Base-by-base conservation (phyloP, 2,797 vertebrate species). In the Acipenser ruthenus region DNA sequence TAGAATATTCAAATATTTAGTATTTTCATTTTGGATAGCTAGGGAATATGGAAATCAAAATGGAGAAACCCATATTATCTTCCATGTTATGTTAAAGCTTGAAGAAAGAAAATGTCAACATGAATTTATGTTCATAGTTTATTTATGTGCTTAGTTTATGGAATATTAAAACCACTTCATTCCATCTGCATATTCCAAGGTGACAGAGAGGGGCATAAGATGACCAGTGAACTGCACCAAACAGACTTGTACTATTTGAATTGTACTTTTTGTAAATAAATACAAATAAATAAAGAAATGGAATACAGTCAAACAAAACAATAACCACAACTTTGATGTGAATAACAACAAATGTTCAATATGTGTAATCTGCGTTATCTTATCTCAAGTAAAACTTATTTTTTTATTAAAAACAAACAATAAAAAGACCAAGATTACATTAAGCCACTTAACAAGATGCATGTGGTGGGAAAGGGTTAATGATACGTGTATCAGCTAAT, bases 401-500 rank as follows among this genome's bases (percentile, higher is more conserved):
- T 37, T 37, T 37, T 37, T 4, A 4, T 37, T 37, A 37, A 37
- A 37, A 37, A 37, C 13, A 9, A 23, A 58, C 2, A 6, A 62
- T 6, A 70, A 47, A 59, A 65, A 47, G 49, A 60, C 70, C 70
- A 49, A 70, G 50, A 79, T 76, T 74, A 11, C 75, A 78, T 80
- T 74, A 70, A 48, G 68, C 37, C 77, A 70, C 65, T 60, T 77
- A 83, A 79, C 69, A 67, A 78, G 78, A 74, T 68, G 63, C 66
- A 78, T 10, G 78, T 73, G 83, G 74, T 71, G 63, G 64, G 78
- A 81, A 89, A 91, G 86, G 89, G 87, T 92, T 91, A 91, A 91
- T 89, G 88, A 90, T 80, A 89, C 78, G 85, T 85, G 85, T 86
- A 86, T 86, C 74, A 80, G 84, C 84, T 89, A 90, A 90, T 88